Conservation (phyloP, 2,113 vertebrate genomes). For the Suricata suricatta region DNA sequence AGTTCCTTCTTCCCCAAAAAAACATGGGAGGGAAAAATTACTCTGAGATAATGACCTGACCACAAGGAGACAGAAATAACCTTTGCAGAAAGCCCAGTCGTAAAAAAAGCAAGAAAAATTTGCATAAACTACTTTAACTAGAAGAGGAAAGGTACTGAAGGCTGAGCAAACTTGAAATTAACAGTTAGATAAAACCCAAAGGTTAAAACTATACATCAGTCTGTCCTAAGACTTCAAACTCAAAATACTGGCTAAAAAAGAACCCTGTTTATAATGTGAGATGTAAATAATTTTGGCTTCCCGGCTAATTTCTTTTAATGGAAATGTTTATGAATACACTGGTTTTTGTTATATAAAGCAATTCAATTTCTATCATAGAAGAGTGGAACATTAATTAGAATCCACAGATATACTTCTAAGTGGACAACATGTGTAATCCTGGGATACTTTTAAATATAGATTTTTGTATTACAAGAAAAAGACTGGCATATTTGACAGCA, state of each 20-base stretch:
- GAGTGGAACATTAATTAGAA: slow-evolving; percentile 20
- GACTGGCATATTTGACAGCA: neutral
- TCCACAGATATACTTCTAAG: neutral
- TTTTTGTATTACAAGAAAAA: slow-evolving; percentile 44
- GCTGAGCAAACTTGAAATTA: slow-evolving; percentile 32
- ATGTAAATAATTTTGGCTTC: slow-evolving; percentile 28
- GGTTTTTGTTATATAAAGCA: neutral
- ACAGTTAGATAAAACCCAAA: slow-evolving; percentile 10
- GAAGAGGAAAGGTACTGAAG: slow-evolving; percentile 2
- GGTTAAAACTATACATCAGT: neutral
- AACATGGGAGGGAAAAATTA: neutral
- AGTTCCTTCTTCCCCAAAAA: neutral
- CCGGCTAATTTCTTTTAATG: slow-evolving; percentile 7
- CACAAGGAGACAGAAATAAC: slow-evolving; percentile 61
- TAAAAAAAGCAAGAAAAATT: slow-evolving; percentile 47
- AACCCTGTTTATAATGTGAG: neutral
- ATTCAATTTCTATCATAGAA: slow-evolving; percentile 46
- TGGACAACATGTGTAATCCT: neutral
- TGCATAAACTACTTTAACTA: slow-evolving; percentile 47
- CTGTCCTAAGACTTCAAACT: neutral
- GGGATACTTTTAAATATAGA: slow-evolving; percentile 18
- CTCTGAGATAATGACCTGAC: neutral
- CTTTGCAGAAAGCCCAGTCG: slow-evolving; percentile 19
- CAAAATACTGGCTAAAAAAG: neutral
- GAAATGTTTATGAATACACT: neutral